Percentiles rank a stretch among this genome's conserved stretches.
Conservation (phyloP, 2,888 invertebrate species). For the Athetis lepigone region DNA sequence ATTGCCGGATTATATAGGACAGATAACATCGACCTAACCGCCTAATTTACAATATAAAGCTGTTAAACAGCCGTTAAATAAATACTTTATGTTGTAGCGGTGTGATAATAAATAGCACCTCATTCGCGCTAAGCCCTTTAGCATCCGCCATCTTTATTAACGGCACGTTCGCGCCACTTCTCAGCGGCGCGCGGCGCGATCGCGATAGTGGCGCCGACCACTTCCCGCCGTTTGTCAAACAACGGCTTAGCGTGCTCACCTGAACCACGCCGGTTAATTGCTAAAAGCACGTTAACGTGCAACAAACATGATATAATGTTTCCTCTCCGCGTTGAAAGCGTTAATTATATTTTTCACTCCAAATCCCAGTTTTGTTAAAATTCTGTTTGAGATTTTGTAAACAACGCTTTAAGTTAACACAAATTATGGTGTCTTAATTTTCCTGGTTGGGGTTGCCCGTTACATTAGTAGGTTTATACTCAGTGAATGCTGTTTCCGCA, state of each 20-base stretch:
- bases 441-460: slow-evolving; percentile 19
- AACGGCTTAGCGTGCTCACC: slow-evolving; percentile 79
- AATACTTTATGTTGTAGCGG: slow-evolving; percentile 63
- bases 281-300: slow-evolving; percentile 83
- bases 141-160: slow-evolving; percentile 84
- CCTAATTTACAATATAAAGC: slow-evolving; percentile 59
- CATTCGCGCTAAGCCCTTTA: slow-evolving; percentile 73
- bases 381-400: slow-evolving; percentile 64
- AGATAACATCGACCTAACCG: slow-evolving; percentile 27
- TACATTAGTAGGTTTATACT: slow-evolving; percentile 3
- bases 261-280: slow-evolving; percentile 83
- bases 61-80: slow-evolving; percentile 58
- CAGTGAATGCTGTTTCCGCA: not conserved
- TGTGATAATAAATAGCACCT: slow-evolving; percentile 66
- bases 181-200: slow-evolving; percentile 70
- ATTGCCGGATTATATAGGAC: slow-evolving; percentile 16
- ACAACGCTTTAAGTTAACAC: slow-evolving; percentile 23
- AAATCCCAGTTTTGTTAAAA: slow-evolving; percentile 60
- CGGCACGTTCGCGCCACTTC: slow-evolving; percentile 82
- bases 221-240: slow-evolving; percentile 86
- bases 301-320: slow-evolving; percentile 84
- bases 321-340: slow-evolving; percentile 74
- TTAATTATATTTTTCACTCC: slow-evolving; percentile 71
- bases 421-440: slow-evolving; percentile 31
- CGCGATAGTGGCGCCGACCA: slow-evolving; percentile 78